These are phyloP conservation scores for Philaenus spumarius DNA, from an alignment of 1,140 invertebrate genomes.

Conservation along the genomic window DNA sequence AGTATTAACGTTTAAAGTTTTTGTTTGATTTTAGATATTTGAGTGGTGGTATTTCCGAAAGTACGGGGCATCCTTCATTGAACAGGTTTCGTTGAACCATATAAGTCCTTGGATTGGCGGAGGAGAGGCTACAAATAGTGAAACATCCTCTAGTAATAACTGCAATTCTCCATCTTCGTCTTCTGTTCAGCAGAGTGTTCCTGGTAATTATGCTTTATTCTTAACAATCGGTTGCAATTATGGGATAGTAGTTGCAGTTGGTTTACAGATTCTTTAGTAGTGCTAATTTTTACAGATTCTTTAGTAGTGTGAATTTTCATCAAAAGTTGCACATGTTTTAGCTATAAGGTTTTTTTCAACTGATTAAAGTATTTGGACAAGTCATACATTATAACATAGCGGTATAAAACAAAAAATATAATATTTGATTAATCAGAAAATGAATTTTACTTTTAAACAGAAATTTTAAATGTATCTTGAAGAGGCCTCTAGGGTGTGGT, in stretches of 20 bases:
- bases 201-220: conserved; percentile 34
- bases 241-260: not conserved
- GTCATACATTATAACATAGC: no score
- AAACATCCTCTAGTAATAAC: conserved; percentile 28
- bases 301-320: no score
- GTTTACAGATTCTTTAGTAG: no score
- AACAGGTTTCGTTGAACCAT: conserved; percentile 92
- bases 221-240: not conserved
- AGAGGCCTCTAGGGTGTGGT: no score
- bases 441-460: no score
- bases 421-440: no score
- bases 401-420: no score
- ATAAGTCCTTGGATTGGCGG: conserved; percentile 91
- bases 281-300: no score
- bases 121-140: conserved; percentile 46
- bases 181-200: conserved; percentile 38
- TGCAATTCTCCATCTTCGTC: conserved; percentile 24
- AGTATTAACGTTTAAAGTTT: not conserved
- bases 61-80: conserved; percentile 96
- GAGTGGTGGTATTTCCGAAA: conserved; percentile 99
- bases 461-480: no score
- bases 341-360: no score
- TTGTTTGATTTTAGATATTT: conserved; percentile 63
- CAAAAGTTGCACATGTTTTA: no score
- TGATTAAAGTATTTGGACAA: no score